Conservation (phyloP, 1,140 invertebrate species). For the Brachionus plicatilis region DNA sequence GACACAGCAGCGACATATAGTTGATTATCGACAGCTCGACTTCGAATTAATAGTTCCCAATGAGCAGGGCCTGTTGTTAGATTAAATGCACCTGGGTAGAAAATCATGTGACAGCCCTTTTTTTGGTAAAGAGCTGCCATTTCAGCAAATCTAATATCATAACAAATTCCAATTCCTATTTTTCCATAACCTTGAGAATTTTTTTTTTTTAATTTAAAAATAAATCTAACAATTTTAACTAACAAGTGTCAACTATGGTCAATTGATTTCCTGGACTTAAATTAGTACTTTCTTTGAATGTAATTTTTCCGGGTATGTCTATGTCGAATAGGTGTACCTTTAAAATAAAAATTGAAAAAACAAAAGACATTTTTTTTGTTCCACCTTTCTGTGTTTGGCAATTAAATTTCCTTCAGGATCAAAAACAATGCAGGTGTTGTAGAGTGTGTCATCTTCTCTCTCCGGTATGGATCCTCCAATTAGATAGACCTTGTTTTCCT, state of each 20-base stretch:
- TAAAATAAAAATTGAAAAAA: slow-evolving; percentile 43
- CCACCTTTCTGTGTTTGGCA: slow-evolving; percentile 58
- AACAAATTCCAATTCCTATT: slow-evolving; percentile 86
- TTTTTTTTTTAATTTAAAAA: neutral
- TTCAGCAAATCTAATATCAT: slow-evolving; percentile 85
- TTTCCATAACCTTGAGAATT: slow-evolving; percentile 61
- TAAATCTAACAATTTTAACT: neutral
- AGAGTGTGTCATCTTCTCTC: slow-evolving; percentile 63
- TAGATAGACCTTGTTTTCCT: slow-evolving; percentile 70
- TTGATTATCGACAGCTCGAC: slow-evolving; percentile 77
- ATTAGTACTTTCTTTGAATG: slow-evolving; percentile 84
- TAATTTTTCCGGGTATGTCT: slow-evolving; percentile 81
- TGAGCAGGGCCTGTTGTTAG: slow-evolving; percentile 87
- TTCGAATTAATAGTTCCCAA: slow-evolving; percentile 76
- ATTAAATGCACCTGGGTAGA: slow-evolving; percentile 91
- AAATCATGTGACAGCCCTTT: slow-evolving; percentile 71
- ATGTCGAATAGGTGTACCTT: slow-evolving; percentile 91
- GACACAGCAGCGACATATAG: slow-evolving; percentile 59
- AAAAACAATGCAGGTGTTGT: slow-evolving; percentile 87
- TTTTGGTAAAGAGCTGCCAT: slow-evolving; percentile 70
- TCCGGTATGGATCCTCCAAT: slow-evolving; percentile 84
- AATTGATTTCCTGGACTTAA: slow-evolving; percentile 70
- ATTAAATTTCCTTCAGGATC: slow-evolving; percentile 68
- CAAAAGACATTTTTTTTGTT: slow-evolving; percentile 16
- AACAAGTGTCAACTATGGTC: slow-evolving; percentile 66